Evolutionary conservation across 2,113 vertebrate genomes (phyloP), one percentile per base, ranked within the genome.

Genomic region (Thunnus maccoyii): DNA sequence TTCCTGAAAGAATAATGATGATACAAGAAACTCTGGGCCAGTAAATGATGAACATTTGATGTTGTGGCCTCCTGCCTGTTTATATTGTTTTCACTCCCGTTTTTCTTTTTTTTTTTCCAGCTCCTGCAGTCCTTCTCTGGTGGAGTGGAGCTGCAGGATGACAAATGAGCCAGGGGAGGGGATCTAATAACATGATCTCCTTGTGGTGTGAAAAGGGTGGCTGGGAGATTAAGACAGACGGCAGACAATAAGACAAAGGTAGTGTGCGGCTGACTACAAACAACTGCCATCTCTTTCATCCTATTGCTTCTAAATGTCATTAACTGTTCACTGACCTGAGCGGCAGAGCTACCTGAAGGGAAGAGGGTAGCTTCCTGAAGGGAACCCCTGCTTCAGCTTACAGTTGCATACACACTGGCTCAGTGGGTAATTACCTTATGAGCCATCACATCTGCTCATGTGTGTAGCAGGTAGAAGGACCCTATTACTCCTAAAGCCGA

Each of bases 121-220:
- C 73, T 87, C 76, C 86, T 82, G 82, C 87, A 83, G 83, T 86
- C 72, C 66, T 64, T 52, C 75, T 90, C 85, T 61, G 72, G 78
- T 89, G 86, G 83, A 86, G 86, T 13, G 68, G 44, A 73, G 89
- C 87, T 88, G 83, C 91, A 76, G 91, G 91, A 93, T 93, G 93
- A 94, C 91, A 93, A 92, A 93, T 89, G 91, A 92, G 87, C 84
- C 82, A 75, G 58, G 91, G 87, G 90, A 90, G 78, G 88, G 87
- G 86, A 92, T 94, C 90, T 93, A 93, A 94, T 94, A 94, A 94
- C 91, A 91, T 72, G 78, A 90, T 91, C 90, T 90, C 88, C 89
- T 92, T 82, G 86, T 86, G 90, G 84, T 90, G 90, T 75, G 91
- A 92, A 91, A 93, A 89, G 75, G 82, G 84, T 83, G 83, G 74